A percentile compares a stretch with the other conserved stretches of the same genome.
Conservation (phyloP, 37 sponge, comb jelly and placozoan species). For the Beroe forskalii region DNA sequence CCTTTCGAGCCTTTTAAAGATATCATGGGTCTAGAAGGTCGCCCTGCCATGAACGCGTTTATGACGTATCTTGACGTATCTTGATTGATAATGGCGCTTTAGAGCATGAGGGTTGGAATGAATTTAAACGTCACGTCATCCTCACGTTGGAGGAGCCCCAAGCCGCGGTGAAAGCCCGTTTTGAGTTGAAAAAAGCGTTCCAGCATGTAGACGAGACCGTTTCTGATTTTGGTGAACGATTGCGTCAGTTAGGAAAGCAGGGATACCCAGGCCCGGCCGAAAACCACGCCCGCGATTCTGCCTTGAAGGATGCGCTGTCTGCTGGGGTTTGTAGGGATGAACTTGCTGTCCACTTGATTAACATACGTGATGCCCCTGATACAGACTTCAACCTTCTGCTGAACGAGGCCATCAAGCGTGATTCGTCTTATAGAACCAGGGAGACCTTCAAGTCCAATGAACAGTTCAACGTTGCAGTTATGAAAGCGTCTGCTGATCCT, state of each 20-base stretch:
- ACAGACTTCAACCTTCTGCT: background rate
- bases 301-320: slow-evolving; percentile 10
- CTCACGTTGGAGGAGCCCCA: background rate
- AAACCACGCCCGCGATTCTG: background rate
- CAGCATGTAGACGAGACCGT: background rate
- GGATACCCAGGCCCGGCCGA: background rate
- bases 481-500: too few species aligned
- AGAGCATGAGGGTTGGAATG: background rate
- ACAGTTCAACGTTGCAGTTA: background rate
- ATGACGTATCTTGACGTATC: slow-evolving; percentile 3
- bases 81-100: background rate
- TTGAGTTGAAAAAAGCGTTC: background rate
- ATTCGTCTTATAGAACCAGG: background rate
- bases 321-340: slow-evolving; percentile 23
- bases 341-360: background rate
- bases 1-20: background rate
- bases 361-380: background rate
- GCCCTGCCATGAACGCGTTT: background rate
- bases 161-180: background rate
- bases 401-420: background rate
- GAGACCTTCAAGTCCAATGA: background rate
- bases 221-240: background rate
- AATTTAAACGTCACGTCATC: background rate
- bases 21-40: background rate
- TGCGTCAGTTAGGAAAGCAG: background rate